These are phyloP conservation scores for Caenorhabditis drosophilae DNA, from an alignment of 2,888 invertebrate species.

Conservation along the genomic window DNA sequence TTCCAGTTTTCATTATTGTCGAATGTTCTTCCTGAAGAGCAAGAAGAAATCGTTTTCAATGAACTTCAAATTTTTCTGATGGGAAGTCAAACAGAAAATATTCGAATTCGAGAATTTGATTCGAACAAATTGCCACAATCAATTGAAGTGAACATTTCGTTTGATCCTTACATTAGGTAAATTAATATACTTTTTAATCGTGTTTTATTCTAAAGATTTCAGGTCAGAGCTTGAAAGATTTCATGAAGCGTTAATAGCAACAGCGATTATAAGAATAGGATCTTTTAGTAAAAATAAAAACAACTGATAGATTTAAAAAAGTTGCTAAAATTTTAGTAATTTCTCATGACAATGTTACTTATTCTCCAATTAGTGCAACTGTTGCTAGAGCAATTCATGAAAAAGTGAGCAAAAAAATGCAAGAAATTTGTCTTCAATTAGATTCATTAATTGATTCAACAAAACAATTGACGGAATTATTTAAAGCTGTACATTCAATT, in stretches of 20 bases:
- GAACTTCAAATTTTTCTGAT: conserved; percentile 29
- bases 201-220: background rate
- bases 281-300: conserved; percentile 16
- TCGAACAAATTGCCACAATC: conserved; percentile 11
- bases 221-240: conserved; percentile 27
- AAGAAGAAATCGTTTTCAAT: conserved; percentile 29
- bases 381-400: conserved; percentile 24
- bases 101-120: conserved; percentile 21
- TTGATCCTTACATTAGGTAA: conserved; percentile 29
- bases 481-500: conserved; percentile 31
- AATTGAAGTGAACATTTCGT: conserved; percentile 25
- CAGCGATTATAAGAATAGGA: conserved; percentile 29
- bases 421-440: conserved; percentile 16
- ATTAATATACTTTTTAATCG: background rate
- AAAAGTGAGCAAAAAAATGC: conserved; percentile 20
- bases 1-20: conserved; percentile 9
- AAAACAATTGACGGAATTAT: conserved; percentile 26
- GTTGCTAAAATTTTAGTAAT: conserved; percentile 12
- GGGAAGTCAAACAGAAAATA: conserved; percentile 34
- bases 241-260: conserved; percentile 21
- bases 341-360: conserved; percentile 24
- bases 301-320: no score
- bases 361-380: conserved; percentile 15
- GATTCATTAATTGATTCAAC: conserved; percentile 18
- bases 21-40: conserved; percentile 32